phyloP scores from a whole-genome alignment of 2,888 invertebrate genomes.

The Sipha maydis region DNA sequence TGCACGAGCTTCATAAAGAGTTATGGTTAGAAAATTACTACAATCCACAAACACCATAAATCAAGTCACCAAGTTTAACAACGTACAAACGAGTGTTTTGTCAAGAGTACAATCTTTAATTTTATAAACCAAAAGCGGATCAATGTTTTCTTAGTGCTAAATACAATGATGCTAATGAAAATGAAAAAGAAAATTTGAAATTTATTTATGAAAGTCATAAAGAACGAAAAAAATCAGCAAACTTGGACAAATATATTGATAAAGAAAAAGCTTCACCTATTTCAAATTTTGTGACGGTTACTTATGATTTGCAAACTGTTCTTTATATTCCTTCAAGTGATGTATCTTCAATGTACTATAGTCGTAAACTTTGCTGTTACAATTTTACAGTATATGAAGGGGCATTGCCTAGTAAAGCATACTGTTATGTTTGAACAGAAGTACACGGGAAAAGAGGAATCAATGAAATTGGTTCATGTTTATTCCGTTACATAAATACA shows the following conservation, averaged over 20 bases:
- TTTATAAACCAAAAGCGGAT: constrained; percentile 18
- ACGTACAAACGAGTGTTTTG: neutral
- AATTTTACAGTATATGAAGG: constrained; percentile 16
- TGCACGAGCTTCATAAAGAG: neutral
- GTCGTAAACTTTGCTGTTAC: neutral
- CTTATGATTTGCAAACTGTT: constrained; percentile 11
- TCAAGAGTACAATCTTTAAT: neutral
- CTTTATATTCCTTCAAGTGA: constrained; percentile 14
- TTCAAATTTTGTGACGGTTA: neutral
- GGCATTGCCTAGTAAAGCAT: neutral
- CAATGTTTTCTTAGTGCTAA: constrained; percentile 2
- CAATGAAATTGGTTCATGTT: constrained; percentile 13
- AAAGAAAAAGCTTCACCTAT: neutral
- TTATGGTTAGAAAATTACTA: no score
- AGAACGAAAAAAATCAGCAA: neutral
- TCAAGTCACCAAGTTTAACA: neutral
- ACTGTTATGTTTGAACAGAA: constrained; percentile 8
- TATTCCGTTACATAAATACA: neutral
- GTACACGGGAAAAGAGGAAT: constrained; percentile 11
- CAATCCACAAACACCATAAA: no score
- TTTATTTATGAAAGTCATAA: neutral
- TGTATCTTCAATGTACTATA: constrained; percentile 22
- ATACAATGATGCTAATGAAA: neutral
- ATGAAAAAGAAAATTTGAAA: constrained; percentile 6
- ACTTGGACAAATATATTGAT: neutral